phyloP scores from a whole-genome alignment of 2,888 invertebrate species.

The Megastigmus dorsalis region DNA sequence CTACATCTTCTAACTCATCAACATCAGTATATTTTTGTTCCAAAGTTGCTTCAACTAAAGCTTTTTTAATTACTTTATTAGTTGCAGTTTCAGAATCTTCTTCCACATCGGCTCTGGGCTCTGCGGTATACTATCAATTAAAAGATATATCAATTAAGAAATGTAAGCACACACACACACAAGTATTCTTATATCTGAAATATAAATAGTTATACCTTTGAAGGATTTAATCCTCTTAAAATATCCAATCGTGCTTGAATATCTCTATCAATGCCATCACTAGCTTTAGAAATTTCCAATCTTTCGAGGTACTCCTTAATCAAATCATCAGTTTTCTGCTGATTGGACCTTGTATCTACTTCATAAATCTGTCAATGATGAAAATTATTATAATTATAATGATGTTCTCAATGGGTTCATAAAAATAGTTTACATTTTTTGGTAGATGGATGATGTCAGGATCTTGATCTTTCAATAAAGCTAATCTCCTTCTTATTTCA shows the following conservation, averaged over 20 bases:
- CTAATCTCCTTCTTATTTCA: conserved; percentile 81
- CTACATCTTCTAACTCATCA: conserved; percentile 64
- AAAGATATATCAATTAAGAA: background rate
- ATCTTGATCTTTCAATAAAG: conserved; percentile 81
- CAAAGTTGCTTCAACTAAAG: conserved; percentile 75
- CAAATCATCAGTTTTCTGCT: conserved; percentile 84
- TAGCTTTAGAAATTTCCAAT: conserved; percentile 65
- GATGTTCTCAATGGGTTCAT: background rate
- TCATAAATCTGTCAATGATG: conserved; percentile 60
- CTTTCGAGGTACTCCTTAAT: conserved; percentile 76
- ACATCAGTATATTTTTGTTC: conserved; percentile 71
- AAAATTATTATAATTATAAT: background rate
- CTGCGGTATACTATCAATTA: conserved; percentile 30
- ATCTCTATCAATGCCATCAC: conserved; percentile 68
- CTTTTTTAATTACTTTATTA: conserved; percentile 67
- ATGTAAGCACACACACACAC: background rate
- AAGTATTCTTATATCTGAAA: conserved; percentile 5
- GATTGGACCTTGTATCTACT: conserved; percentile 79
- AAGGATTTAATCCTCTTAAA: conserved; percentile 74
- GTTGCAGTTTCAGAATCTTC: conserved; percentile 73
- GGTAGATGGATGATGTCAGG: conserved; percentile 58
- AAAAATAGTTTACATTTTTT: conserved; percentile 59
- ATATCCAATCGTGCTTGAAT: conserved; percentile 72
- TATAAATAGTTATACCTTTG: conserved; percentile 53
- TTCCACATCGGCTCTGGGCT: conserved; percentile 61